Conservation (phyloP, 2,797 vertebrate species). For the Enteromius treurensis region DNA sequence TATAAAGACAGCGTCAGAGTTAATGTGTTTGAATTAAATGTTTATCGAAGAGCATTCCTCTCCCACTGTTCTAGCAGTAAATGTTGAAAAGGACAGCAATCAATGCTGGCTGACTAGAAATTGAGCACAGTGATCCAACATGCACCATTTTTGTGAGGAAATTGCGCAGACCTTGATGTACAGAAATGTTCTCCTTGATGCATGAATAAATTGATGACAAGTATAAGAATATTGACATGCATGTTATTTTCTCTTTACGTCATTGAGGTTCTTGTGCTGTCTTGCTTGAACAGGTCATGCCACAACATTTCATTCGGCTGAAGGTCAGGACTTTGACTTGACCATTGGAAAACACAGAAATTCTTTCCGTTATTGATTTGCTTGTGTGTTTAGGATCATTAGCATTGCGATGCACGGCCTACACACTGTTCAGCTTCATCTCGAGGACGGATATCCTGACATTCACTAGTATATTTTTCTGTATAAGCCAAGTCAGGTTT, state of each 20-base stretch:
- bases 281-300: constrained; percentile 27
- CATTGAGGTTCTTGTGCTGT: not conserved
- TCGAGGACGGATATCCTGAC: not conserved
- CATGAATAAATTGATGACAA: not conserved
- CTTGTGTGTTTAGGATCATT: constrained; percentile 23
- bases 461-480: constrained; percentile 4
- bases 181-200: not conserved
- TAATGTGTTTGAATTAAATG: constrained; percentile 52
- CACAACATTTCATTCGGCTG: constrained; percentile 32
- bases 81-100: constrained; percentile 43
- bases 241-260: not conserved
- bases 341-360: constrained; percentile 18
- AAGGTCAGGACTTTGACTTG: constrained; percentile 43
- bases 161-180: not conserved
- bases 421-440: not conserved
- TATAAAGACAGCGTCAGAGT: constrained; percentile 29
- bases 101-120: constrained; percentile 6
- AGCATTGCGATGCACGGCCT: not conserved
- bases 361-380: constrained; percentile 18
- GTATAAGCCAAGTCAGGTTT: not conserved
- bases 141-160: not conserved
- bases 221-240: not conserved
- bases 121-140: not conserved
- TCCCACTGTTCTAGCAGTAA: constrained; percentile 29
- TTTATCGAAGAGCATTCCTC: constrained; percentile 51